phyloP scores from a whole-genome alignment of 1,140 invertebrate species.

The Aculops lycopersici region DNA sequence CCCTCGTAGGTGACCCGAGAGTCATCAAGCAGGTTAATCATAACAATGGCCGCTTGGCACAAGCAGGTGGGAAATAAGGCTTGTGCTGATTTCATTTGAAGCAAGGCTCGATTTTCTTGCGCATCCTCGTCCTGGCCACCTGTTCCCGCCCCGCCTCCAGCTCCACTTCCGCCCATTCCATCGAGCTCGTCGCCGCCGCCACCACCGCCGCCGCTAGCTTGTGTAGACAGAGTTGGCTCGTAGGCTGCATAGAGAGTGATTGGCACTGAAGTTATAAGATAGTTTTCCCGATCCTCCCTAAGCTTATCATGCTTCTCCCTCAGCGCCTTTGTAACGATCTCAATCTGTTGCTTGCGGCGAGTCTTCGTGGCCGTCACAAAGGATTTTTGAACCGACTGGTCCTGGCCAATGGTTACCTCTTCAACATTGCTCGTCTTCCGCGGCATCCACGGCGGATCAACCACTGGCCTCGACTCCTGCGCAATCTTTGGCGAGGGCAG shows the following conservation, averaged over 20 bases:
- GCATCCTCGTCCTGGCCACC: conserved; percentile 23
- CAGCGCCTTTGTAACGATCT: conserved; percentile 70
- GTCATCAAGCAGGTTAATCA: conserved; percentile 78
- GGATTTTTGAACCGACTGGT: conserved; percentile 66
- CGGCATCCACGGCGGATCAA: conserved; percentile 95
- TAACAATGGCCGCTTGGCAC: conserved; percentile 70
- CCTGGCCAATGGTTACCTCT: conserved; percentile 93
- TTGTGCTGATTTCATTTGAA: conserved; percentile 46
- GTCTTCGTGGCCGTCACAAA: conserved; percentile 93
- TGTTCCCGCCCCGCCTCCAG: conserved; percentile 19
- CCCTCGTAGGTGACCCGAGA: conserved; percentile 76
- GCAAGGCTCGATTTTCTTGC: conserved; percentile 14
- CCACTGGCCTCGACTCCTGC: conserved; percentile 60
- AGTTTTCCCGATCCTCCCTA: conserved; percentile 65
- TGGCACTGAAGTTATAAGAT: conserved; percentile 78
- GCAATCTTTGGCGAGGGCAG: conserved; percentile 92
- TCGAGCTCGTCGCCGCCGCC: not conserved
- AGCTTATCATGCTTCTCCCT: conserved; percentile 83
- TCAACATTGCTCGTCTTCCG: conserved; percentile 90
- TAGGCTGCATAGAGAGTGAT: conserved; percentile 77
- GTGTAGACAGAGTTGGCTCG: conserved; percentile 48
- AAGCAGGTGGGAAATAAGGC: conserved; percentile 82
- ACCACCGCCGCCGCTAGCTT: not conserved
- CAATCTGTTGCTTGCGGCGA: conserved; percentile 88
- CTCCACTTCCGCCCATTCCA: conserved; percentile 20